Evolutionary conservation across 2,797 vertebrate species (phyloP).

Genomic region (Trachops cirrhosus): DNA sequence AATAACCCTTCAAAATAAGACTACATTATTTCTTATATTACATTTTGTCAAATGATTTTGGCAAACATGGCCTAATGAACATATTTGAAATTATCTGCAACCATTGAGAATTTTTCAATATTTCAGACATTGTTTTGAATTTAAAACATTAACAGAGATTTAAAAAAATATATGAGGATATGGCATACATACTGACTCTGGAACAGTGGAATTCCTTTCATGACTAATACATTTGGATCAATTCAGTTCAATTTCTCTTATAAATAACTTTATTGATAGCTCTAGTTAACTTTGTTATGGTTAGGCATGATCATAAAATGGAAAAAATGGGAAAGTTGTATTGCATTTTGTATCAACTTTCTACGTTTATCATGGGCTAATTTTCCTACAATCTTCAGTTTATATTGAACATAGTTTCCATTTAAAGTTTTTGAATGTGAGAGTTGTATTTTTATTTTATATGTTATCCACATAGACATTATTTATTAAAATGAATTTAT

Average conservation of each 20-base stretch:
- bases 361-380: not conserved
- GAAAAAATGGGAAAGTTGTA: not conserved
- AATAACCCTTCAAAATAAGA: not conserved
- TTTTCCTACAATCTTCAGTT: not conserved
- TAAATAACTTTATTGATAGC: not conserved
- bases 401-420: not conserved
- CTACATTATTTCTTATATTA: not conserved
- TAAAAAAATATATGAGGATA: not conserved
- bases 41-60: not conserved
- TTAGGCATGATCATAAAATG: not conserved
- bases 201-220: not conserved
- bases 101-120: not conserved
- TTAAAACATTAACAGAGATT: not conserved
- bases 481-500: not conserved
- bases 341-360: not conserved
- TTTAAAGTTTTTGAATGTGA: not conserved
- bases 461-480: not conserved
- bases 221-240: not conserved
- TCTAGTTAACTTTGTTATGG: not conserved
- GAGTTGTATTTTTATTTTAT: not conserved
- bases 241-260: not conserved
- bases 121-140: not conserved
- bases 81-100: not conserved
- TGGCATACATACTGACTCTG: not conserved
- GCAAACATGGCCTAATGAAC: not conserved